Conservation (phyloP, 2,113 vertebrate species). For the Tetrax tetrax region DNA sequence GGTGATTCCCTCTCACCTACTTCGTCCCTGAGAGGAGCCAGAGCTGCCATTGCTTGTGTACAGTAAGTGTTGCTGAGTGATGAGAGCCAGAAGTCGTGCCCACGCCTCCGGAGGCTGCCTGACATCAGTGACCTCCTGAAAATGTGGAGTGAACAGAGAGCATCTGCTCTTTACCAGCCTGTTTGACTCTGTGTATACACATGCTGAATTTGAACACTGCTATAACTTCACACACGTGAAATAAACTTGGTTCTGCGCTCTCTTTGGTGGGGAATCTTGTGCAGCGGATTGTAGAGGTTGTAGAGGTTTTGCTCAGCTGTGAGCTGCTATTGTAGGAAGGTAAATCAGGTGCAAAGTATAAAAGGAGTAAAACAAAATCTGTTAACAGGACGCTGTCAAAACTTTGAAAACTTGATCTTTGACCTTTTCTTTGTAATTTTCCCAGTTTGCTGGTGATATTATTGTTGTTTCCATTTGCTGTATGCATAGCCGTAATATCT, state of each 20-base stretch:
- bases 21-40: not conserved
- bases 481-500: not conserved
- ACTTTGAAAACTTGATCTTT: not conserved
- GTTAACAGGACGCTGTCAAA: not conserved
- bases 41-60: not conserved
- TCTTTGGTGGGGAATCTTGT: not conserved
- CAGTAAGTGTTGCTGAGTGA: not conserved
- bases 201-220: not conserved
- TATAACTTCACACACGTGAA: not conserved
- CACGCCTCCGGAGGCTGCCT: not conserved
- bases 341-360: not conserved
- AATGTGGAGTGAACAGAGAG: not conserved
- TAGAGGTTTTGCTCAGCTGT: not conserved
- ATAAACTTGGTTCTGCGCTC: not conserved
- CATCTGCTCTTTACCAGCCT: not conserved
- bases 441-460: not conserved
- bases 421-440: not conserved
- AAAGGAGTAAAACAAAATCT: accelerated
- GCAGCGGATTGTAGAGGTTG: not conserved
- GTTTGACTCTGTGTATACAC: not conserved
- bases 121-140: not conserved
- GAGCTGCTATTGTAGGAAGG: not conserved
- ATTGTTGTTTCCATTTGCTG: not conserved
- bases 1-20: not conserved
- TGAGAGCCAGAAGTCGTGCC: not conserved